Percentiles rank a stretch among this genome's conserved stretches.
Conservation (phyloP, 2,113 vertebrate species). For the Salvelinus fontinalis region DNA sequence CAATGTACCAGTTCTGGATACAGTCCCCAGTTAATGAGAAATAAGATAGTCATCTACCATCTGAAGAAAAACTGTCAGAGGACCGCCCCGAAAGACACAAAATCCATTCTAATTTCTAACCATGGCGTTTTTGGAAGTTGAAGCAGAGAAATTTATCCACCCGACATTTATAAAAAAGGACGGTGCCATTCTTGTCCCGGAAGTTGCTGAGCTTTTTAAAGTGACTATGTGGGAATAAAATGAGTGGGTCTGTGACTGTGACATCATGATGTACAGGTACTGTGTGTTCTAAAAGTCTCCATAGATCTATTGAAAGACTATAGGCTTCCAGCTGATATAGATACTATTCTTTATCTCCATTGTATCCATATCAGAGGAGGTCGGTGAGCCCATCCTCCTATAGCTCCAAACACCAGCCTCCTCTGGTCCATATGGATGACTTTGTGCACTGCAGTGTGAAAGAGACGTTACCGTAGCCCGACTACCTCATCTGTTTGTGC, state of each 20-base stretch:
- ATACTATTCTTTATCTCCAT: neutral
- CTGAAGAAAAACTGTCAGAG: neutral
- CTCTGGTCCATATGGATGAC: neutral
- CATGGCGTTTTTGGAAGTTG: neutral
- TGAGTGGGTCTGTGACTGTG: neutral
- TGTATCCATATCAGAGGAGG: neutral
- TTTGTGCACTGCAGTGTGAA: neutral
- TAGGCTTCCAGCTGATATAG: neutral
- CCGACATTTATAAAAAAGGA: slow-evolving; percentile 2
- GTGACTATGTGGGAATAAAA: neutral
- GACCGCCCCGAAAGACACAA: neutral
- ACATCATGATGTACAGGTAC: neutral
- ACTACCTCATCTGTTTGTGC: neutral
- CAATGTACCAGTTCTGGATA: neutral
- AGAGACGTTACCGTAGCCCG: neutral
- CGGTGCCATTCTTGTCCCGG: neutral
- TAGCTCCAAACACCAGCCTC: too few species aligned
- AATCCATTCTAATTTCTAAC: slow-evolving; percentile 3
- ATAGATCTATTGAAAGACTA: neutral
- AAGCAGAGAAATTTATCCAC: neutral
- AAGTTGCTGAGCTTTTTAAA: neutral
- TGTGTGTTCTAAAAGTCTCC: neutral
- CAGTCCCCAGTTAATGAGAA: neutral
- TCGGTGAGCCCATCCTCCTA: too few species aligned
- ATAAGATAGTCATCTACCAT: neutral